phyloP scores from a whole-genome alignment of 2,113 vertebrate species.

The Ariopsis seemanni region DNA sequence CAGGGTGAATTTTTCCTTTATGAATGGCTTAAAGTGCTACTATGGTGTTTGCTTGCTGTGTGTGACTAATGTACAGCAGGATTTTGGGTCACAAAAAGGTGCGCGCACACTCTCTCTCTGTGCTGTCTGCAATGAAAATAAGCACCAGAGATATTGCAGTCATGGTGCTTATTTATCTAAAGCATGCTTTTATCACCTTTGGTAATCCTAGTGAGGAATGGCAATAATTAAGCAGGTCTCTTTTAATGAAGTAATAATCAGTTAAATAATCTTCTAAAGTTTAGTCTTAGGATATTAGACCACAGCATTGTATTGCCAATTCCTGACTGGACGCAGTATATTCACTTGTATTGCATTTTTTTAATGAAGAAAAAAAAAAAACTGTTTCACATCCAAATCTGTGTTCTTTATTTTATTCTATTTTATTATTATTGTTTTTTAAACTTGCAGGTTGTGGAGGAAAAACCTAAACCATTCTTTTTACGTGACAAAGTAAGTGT shows the following conservation, averaged over 20 bases:
- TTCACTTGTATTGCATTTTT: background rate
- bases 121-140: background rate
- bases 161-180: background rate
- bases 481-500: constrained; percentile 44
- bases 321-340: background rate
- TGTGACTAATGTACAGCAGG: background rate
- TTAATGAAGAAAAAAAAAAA: background rate
- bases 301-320: background rate
- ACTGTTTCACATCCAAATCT: background rate
- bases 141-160: background rate
- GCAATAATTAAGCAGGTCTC: background rate
- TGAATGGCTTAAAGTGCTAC: background rate
- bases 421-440: background rate
- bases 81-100: background rate
- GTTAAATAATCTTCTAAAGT: background rate
- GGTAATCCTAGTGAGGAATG: background rate
- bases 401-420: constrained; percentile 23
- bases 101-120: background rate
- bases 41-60: constrained; percentile 26
- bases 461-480: constrained; percentile 52
- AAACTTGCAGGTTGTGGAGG: constrained; percentile 56
- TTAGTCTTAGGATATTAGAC: background rate
- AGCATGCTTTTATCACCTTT: constrained; percentile 13
- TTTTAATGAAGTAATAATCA: background rate
- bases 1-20: constrained; percentile 2